Evolutionary conservation across 2,888 invertebrate species (phyloP), one percentile per base, ranked within the genome.

Genomic region (Drosophila siamana): DNA sequence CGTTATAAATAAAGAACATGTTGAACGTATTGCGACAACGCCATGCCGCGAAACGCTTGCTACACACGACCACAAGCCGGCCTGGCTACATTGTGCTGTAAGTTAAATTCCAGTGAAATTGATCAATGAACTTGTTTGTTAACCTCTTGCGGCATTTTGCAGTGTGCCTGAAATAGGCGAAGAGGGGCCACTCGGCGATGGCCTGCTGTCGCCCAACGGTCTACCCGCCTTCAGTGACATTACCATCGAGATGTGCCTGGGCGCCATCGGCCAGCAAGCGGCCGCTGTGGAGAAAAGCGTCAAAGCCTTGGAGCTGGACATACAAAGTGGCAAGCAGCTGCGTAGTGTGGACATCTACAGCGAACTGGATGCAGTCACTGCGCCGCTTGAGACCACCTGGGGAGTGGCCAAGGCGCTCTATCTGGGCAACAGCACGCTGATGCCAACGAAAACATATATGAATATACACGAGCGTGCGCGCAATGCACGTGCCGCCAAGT

Each of bases 381-480:
- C 94, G 0, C 95, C 96, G 8, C 92, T 98, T 48, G 96, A 97
- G 89, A 94, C 95, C 50, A 97, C 97, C 3, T 98, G 97, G 97
- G 97, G 97, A 8, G 94, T 97, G 80, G 95, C 97, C 0, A 98
- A 97, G 92, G 95, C 96, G 3, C 91, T 98, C 9, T 97, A 96
- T 89, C 92, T 96, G 51, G 96, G 96, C 4, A 96, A 96, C 87
- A 95, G 95, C 84, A 95, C 95, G 0, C 90, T 96, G 9, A 96
- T 97, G 95, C 96, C 97, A 0, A 95, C 95, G 4, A 95, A 95
- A 81, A 94, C 94, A 47, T 97, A 97, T 86, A 92, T 96, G 80
- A 94, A 95, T 84, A 95, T 98, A 73, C 96, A 97, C 85, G 95
- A 96, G 69, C 93, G 97, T 78, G 96, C 97, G 0, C 94, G 95